Base-by-base conservation (phyloP, 2,113 vertebrate genomes). In the Dipodomys spectabilis region DNA sequence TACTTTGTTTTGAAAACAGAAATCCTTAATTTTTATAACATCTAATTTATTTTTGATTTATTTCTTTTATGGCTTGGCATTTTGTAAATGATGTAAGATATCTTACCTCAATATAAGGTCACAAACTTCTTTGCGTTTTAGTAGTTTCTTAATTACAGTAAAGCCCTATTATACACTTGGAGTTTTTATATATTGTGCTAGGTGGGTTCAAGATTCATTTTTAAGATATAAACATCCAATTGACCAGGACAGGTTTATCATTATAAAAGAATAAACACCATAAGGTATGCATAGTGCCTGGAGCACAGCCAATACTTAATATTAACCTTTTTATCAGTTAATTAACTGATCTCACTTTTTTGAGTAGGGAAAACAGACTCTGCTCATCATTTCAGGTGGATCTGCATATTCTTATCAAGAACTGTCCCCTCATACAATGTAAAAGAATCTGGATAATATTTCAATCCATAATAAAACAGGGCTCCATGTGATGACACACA, bases 1-100 rank as follows among this genome's bases (percentile, higher is more conserved):
- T 23, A 35, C 11, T 82, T 88, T 82, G 6, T 68, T 92, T 95
- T 90, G 19, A 96, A 94, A 90, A 27, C 13, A 93, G 35, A 83
- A 32, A 10, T 79, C 82, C 32, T 73, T 90, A 45, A 88, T 79
- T 92, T 83, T 45, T 79, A 83, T 84, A 7, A 88, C 81, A 28
- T 86, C 13, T 25, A 39, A 81, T 72, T 68, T 82, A 77, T 91
- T 27, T 86, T 89, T 80, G 18, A 8, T 60, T 49, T 73, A n/a
- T 82, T 88, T 30, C 25, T 72, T 53, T 85, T 78, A 60, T 39
- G 11, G 30, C 53, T 82, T 77, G 28, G 13, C 0, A 35, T 69
- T 89, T 78, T 79, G 7, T 32, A 60, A 79, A n/a, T 91, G 67
- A 83, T 72, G 45, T 49, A 57, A 91, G 23, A 49, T 69, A 79